Evolutionary conservation across 2,888 invertebrate genomes (phyloP).

Genomic region (Macrophya alboannulata): DNA sequence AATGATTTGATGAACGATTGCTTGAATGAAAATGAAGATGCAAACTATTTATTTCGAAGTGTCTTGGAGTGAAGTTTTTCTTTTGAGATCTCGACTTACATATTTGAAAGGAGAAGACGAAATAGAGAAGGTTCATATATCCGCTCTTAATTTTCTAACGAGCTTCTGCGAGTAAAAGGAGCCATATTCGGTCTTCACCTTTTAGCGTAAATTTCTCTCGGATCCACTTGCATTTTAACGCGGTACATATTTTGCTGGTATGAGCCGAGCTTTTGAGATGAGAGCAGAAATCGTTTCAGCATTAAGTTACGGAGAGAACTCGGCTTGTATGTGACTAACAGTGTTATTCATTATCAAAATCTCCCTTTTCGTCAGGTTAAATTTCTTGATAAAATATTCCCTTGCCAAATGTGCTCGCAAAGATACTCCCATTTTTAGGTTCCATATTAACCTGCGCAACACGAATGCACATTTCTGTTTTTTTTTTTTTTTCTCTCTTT

Average conservation of each 20-base stretch:
- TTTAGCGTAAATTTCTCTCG: constrained; percentile 30
- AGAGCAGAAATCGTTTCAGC: constrained; percentile 26
- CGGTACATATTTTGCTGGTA: constrained; percentile 11
- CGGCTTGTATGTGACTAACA: not conserved
- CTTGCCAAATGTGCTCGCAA: not conserved
- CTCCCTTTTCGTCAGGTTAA: not conserved
- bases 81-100: not conserved
- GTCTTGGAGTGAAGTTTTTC: not conserved
- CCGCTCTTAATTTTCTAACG: constrained; percentile 12
- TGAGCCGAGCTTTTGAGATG: constrained; percentile 15
- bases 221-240: constrained; percentile 40
- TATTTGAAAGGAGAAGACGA: not conserved
- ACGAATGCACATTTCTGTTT: not conserved
- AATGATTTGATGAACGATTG: not conserved
- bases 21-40: not conserved
- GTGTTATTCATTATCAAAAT: constrained; percentile 30
- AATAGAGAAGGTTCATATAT: not conserved
- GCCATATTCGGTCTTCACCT: constrained; percentile 22
- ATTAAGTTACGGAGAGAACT: constrained; percentile 20
- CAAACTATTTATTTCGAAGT: not conserved
- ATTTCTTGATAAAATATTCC: constrained; percentile 3
- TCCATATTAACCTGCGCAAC: not conserved
- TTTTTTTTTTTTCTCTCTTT: not conserved
- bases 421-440: not conserved
- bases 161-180: not conserved